phyloP scores from a whole-genome alignment of 2,888 invertebrate species.

The Lycocerus yunnanus region DNA sequence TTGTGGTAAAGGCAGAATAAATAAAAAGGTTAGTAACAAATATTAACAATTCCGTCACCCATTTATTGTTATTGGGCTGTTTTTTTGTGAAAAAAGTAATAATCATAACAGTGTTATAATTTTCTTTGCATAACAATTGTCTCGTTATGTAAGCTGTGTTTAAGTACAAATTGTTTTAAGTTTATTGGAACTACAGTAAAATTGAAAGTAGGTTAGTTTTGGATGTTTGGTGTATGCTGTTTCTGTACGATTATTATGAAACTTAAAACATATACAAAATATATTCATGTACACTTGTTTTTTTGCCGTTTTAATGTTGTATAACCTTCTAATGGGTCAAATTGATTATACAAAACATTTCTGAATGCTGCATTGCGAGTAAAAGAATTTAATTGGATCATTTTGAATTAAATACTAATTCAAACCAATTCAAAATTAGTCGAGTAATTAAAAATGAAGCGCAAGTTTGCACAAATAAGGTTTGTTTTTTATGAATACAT shows the following conservation, averaged over 20 bases:
- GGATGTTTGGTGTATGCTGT: slow-evolving; percentile 56
- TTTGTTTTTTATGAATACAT: no score
- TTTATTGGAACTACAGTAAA: slow-evolving; percentile 14
- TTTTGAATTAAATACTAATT: no score
- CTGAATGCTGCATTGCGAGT: background rate
- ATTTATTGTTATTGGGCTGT: background rate
- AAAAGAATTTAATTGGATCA: background rate
- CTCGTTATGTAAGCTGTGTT: slow-evolving; percentile 34
- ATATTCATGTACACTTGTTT: slow-evolving; percentile 33
- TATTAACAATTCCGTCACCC: background rate
- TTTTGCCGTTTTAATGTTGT: slow-evolving; percentile 12
- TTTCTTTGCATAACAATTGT: slow-evolving; percentile 16
- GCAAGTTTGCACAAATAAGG: no score
- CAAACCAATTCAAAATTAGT: no score
- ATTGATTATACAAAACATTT: slow-evolving; percentile 12
- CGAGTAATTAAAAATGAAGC: no score
- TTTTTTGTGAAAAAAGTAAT: background rate
- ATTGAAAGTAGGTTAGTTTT: slow-evolving; percentile 38
- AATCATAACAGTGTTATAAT: slow-evolving; percentile 10
- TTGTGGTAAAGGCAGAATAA: background rate
- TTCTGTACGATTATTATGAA: slow-evolving; percentile 47
- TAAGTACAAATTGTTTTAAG: slow-evolving; percentile 43
- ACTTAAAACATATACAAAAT: slow-evolving; percentile 41
- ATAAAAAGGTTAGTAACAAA: background rate
- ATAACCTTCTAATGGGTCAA: slow-evolving; percentile 24